Percentiles rank a stretch among this genome's conserved stretches.
These are phyloP conservation scores for Potorous gilbertii DNA, from an alignment of 2,797 vertebrate species.

Conservation along the genomic window DNA sequence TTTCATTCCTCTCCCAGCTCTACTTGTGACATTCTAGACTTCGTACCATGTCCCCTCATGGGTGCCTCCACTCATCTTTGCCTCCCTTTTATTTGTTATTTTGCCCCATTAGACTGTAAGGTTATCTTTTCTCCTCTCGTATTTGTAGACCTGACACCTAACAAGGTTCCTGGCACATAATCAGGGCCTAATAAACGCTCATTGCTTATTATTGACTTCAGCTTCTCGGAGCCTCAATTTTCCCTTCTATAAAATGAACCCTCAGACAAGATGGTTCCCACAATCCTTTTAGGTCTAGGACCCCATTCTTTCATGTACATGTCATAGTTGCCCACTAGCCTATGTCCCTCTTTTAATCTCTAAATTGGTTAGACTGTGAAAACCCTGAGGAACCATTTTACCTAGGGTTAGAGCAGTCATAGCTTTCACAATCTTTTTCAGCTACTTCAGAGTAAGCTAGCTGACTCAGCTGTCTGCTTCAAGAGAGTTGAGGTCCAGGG, in stretches of 20 bases:
- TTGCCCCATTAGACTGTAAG: neutral
- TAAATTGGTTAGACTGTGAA: neutral
- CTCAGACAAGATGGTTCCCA: neutral
- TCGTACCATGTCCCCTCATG: neutral
- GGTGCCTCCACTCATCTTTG: neutral
- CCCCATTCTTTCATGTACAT: slow-evolving; percentile 10
- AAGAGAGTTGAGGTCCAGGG: slow-evolving; percentile 8
- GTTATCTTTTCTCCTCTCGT: neutral
- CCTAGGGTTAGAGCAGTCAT: neutral
- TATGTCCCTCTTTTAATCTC: neutral
- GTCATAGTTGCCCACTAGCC: neutral
- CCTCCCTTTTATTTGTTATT: neutral
- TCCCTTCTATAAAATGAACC: neutral
- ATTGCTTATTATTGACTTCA: neutral
- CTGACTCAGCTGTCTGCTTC: slow-evolving; percentile 13
- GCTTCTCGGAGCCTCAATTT: neutral
- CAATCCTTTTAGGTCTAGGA: neutral
- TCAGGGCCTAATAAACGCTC: neutral
- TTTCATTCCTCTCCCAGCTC: neutral
- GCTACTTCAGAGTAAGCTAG: neutral
- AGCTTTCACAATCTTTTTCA: slow-evolving; percentile 1
- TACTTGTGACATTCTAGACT: neutral
- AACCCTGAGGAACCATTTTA: neutral
- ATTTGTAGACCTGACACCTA: neutral
- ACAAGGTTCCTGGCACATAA: neutral